Conservation (phyloP, 2,797 vertebrate species). For the Halcyon chelicuti region DNA sequence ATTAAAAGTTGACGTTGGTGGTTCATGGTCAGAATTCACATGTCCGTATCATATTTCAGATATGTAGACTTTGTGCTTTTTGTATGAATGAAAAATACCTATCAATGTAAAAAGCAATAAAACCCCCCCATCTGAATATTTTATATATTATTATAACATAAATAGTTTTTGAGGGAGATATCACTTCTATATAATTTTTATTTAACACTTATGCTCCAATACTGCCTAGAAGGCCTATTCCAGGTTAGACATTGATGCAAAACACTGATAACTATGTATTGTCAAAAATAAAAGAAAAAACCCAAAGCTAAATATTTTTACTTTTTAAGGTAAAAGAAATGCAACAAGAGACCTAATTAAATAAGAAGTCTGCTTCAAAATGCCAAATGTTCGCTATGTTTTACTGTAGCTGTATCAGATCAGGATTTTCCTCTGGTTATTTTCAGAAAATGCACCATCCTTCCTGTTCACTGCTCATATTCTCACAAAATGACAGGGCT, state of each 20-base stretch:
- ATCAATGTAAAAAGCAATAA: neutral
- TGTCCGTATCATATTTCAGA: neutral
- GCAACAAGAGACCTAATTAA: neutral
- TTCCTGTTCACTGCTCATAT: neutral
- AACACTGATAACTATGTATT: neutral
- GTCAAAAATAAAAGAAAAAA: neutral
- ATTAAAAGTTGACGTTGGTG: neutral
- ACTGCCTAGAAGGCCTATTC: neutral
- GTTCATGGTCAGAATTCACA: neutral
- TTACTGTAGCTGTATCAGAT: neutral
- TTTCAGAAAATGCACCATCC: neutral
- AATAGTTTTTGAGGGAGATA: neutral
- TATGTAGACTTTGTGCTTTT: neutral
- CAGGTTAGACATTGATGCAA: neutral
- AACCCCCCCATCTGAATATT: neutral
- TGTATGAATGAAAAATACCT: neutral
- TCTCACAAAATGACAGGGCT: neutral
- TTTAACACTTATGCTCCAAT: neutral
- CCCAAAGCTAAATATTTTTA: neutral
- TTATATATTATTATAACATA: neutral
- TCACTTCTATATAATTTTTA: neutral
- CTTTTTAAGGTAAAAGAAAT: neutral
- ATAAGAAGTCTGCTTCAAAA: neutral
- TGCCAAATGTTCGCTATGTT: neutral
- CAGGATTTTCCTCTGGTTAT: neutral